Percentiles rank a stretch among this genome's conserved stretches.
phyloP scores from a whole-genome alignment of 2,797 vertebrate genomes.

The Hozukius guyotensis region DNA sequence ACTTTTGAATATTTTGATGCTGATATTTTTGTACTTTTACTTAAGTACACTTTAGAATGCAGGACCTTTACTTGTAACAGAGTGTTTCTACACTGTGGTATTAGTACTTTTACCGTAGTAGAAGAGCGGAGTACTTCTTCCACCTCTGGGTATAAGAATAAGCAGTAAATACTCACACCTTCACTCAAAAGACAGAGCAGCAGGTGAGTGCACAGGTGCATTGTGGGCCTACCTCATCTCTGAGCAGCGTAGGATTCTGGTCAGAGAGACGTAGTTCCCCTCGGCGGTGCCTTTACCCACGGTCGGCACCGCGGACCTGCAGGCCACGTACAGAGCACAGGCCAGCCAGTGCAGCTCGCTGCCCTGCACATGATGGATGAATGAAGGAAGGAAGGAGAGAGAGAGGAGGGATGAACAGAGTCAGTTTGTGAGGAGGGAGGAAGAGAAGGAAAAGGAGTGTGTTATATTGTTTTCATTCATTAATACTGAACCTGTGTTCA shows the following conservation, averaged over 20 bases:
- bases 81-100: too few species aligned
- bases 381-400: neutral
- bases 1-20: too few species aligned
- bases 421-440: neutral
- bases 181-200: neutral
- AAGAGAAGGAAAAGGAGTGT: neutral
- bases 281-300: constrained; percentile 90
- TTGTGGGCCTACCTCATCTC: constrained; percentile 87
- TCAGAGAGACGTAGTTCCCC: constrained; percentile 95
- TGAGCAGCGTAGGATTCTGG: constrained; percentile 90
- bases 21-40: too few species aligned
- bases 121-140: neutral
- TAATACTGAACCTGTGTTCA: too few species aligned
- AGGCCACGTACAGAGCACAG: constrained; percentile 93
- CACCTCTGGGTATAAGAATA: neutral
- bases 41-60: too few species aligned
- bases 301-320: constrained; percentile 91
- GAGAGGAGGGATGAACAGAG: neutral
- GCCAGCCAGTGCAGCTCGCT: constrained; percentile 94
- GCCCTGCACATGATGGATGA: constrained; percentile 72
- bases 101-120: neutral
- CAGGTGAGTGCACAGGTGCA: neutral
- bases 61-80: too few species aligned
- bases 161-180: neutral
- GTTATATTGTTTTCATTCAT: too few species aligned